Percentiles rank a stretch among this genome's conserved stretches.
Evolutionary conservation across 2,113 vertebrate genomes (phyloP).

Genomic region (Candoia aspera): DNA sequence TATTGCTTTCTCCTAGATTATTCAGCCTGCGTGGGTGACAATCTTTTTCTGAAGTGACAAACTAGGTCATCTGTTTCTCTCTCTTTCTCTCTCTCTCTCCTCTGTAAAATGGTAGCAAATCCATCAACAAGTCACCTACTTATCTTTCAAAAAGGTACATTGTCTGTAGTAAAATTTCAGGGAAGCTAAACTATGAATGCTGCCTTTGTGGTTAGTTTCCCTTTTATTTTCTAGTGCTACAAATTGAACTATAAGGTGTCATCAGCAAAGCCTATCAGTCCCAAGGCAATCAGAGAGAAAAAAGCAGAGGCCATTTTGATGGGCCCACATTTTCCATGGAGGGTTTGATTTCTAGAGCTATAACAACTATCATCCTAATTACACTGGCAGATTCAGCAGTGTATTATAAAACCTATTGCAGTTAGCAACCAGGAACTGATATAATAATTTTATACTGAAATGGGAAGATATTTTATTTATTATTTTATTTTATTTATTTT

Average conservation of each 20-base stretch:
- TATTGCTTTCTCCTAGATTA: neutral
- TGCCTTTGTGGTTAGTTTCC: neutral
- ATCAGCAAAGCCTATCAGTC: neutral
- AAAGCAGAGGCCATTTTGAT: neutral
- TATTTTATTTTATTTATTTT: too few species aligned
- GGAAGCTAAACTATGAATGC: slow-evolving; percentile 18
- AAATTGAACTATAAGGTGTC: slow-evolving; percentile 14
- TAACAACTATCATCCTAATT: neutral
- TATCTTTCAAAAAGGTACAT: slow-evolving; percentile 27
- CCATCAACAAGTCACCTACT: slow-evolving; percentile 6
- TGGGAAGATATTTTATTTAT: neutral
- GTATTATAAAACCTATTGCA: neutral
- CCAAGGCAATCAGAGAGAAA: slow-evolving; percentile 19
- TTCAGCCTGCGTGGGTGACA: slow-evolving; percentile 22
- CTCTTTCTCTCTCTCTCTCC: neutral
- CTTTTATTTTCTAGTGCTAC: slow-evolving; percentile 35
- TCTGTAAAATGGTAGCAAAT: neutral
- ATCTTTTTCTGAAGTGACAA: slow-evolving; percentile 53
- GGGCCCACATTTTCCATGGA: neutral
- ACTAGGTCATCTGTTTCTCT: slow-evolving; percentile 30
- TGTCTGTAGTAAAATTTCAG: slow-evolving; percentile 20
- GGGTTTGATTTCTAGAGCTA: neutral
- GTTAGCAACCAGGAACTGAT: neutral
- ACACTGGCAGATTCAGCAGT: neutral
- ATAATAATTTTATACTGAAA: neutral